Evolutionary conservation across 2,888 invertebrate genomes (phyloP).

Genomic region (Teleogryllus oceanicus): DNA sequence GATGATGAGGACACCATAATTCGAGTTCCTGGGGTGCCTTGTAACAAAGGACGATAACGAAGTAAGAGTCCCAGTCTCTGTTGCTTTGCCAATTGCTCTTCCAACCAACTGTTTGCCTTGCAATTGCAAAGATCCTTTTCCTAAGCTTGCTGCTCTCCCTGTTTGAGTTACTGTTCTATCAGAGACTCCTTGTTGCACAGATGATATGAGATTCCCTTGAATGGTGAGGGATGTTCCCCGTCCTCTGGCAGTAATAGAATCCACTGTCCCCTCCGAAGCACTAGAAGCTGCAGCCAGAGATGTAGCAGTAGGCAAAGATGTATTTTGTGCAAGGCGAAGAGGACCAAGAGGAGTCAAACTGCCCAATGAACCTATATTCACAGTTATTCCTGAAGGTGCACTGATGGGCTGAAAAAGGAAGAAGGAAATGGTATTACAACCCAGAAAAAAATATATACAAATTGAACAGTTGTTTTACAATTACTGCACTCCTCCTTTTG

Average conservation of each 20-base stretch:
- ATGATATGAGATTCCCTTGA: constrained; percentile 25
- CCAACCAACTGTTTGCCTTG: constrained; percentile 37
- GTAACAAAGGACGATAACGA: constrained; percentile 42
- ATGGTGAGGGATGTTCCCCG: constrained; percentile 27
- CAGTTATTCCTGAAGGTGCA: constrained; percentile 46
- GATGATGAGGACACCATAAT: constrained; percentile 40
- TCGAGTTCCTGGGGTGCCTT: constrained; percentile 41
- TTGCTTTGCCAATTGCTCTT: constrained; percentile 20
- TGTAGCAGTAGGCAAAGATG: constrained; percentile 40
- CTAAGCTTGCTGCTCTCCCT: constrained; percentile 19
- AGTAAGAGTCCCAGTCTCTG: constrained; percentile 37
- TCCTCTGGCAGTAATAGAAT: neutral
- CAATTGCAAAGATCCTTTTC: constrained; percentile 28
- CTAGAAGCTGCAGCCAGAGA: neutral
- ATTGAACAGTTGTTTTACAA: too few relatives aligned
- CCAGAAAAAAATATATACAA: too few relatives aligned
- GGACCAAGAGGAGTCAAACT: constrained; percentile 47
- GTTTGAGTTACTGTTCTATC: constrained; percentile 24
- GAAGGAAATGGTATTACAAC: neutral
- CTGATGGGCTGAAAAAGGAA: constrained; percentile 33
- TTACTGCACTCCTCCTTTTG: too few relatives aligned
- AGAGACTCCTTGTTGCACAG: neutral
- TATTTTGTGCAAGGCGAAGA: constrained; percentile 42
- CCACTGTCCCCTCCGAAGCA: neutral
- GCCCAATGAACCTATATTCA: constrained; percentile 48